A percentile compares a stretch with the other conserved stretches of the same genome.
These are phyloP conservation scores for Dromas ardeola DNA, from an alignment of 2,113 vertebrate genomes.

Conservation along the genomic window DNA sequence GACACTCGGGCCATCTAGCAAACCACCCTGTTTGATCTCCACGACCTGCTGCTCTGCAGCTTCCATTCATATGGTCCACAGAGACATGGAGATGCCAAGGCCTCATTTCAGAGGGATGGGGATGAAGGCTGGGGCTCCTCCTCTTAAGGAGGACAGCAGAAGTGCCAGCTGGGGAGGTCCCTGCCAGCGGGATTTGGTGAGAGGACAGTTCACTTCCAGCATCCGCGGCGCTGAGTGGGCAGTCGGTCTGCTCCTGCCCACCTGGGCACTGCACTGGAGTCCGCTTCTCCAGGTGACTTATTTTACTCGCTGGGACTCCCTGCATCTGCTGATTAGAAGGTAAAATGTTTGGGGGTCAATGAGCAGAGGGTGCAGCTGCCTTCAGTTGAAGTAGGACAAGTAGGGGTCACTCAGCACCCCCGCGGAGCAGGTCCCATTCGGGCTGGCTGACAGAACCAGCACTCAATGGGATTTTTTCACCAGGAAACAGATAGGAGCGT, in stretches of 20 bases:
- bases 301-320: background rate
- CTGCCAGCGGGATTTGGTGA: background rate
- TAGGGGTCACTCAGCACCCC: rapidly evolving
- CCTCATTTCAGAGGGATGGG: background rate
- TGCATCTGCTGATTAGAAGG: background rate
- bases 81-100: background rate
- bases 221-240: background rate
- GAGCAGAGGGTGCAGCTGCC: background rate
- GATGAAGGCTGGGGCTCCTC: background rate
- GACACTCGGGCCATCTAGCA: too few relatives aligned
- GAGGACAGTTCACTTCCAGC: background rate
- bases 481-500: background rate
- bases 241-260: background rate
- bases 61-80: background rate
- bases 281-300: background rate
- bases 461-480: background rate
- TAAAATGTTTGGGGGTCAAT: background rate
- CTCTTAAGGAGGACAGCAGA: background rate
- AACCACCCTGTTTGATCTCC: background rate
- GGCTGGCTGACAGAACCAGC: background rate
- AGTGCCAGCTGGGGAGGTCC: background rate
- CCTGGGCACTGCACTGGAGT: background rate
- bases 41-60: background rate
- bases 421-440: background rate
- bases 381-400: background rate